These are phyloP conservation scores for Ridgeia piscesae DNA, from an alignment of 1,140 invertebrate genomes.

Conservation along the genomic window DNA sequence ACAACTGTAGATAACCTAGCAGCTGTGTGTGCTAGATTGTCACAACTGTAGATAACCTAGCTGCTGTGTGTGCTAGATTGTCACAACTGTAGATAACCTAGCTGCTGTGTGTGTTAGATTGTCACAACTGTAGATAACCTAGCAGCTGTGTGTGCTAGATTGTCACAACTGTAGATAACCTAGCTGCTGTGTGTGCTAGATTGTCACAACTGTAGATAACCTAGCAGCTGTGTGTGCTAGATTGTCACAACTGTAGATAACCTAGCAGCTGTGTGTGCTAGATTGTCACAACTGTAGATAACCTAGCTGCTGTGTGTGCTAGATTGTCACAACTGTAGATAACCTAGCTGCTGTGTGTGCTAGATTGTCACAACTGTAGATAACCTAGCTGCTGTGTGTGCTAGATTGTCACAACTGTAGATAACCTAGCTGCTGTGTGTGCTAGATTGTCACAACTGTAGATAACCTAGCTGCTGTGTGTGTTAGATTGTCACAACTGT, in stretches of 20 bases:
- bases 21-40: neutral
- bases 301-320: neutral
- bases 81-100: neutral
- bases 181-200: constrained; percentile 14
- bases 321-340: neutral
- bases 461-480: neutral
- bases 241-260: neutral
- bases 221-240: neutral
- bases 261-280: neutral
- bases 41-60: neutral
- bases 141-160: neutral
- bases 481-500: neutral
- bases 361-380: neutral
- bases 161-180: neutral
- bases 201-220: neutral
- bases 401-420: neutral
- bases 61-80: neutral
- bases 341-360: neutral
- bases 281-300: neutral
- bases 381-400: constrained; percentile 10
- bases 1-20: neutral
- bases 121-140: neutral
- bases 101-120: neutral
- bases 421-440: neutral
- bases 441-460: neutral